Percentiles rank a stretch among this genome's conserved stretches.
These are phyloP conservation scores for Corythaixoides concolor DNA, from an alignment of 2,113 vertebrate species.

Conservation along the genomic window DNA sequence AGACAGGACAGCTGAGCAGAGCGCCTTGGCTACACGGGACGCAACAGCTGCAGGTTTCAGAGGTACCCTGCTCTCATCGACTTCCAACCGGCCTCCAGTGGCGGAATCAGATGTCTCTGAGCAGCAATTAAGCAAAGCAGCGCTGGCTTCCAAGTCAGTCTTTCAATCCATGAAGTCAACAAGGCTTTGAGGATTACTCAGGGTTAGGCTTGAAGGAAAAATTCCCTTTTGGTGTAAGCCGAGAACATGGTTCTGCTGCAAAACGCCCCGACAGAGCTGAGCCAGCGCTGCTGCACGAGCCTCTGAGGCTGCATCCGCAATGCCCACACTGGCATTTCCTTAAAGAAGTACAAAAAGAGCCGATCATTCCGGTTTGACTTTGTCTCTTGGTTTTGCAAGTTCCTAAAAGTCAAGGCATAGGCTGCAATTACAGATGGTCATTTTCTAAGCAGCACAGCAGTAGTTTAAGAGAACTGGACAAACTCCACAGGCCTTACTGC, in stretches of 20 bases:
- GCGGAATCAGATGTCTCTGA: not conserved
- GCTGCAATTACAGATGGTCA: slow-evolving; percentile 23
- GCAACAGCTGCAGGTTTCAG: not conserved
- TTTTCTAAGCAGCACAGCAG: not conserved
- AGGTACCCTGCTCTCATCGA: not conserved
- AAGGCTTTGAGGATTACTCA: not conserved
- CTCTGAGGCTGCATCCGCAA: fast-evolving
- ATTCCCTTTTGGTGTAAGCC: not conserved
- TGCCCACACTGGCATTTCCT: fast-evolving
- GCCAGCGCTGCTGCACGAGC: fast-evolving
- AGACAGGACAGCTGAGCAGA: not conserved
- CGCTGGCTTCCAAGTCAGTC: fast-evolving
- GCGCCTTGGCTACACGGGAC: fast-evolving
- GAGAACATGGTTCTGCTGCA: not conserved
- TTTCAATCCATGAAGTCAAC: not conserved
- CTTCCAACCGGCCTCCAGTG: fast-evolving
- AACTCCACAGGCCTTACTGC: slow-evolving; percentile 6
- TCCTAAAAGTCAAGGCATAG: not conserved
- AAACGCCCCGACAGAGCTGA: not conserved
- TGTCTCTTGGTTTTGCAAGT: not conserved
- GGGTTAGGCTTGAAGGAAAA: not conserved
- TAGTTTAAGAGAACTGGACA: not conserved
- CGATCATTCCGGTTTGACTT: not conserved
- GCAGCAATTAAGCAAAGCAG: not conserved
- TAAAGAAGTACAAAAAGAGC: not conserved